phyloP scores from a whole-genome alignment of 2,888 invertebrate genomes.

The Epinotia ramella region DNA sequence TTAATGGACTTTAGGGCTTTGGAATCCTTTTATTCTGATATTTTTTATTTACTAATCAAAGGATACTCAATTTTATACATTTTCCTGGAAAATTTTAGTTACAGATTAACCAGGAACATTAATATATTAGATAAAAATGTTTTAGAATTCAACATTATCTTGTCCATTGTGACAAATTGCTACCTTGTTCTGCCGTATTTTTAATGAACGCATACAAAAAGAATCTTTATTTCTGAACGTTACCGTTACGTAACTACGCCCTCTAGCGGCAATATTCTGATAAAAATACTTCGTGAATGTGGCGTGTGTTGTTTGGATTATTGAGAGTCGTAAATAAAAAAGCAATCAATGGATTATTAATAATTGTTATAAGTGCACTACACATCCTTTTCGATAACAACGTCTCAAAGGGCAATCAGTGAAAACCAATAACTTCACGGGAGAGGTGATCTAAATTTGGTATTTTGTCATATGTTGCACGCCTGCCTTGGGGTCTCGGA shows the following conservation, averaged over 20 bases:
- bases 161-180: too few relatives aligned
- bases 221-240: slow-evolving; percentile 34
- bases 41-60: too few relatives aligned
- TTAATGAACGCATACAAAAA: slow-evolving; percentile 19
- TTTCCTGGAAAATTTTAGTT: too few relatives aligned
- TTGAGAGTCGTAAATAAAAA: slow-evolving; percentile 84
- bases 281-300: slow-evolving; percentile 83
- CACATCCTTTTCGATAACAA: slow-evolving; percentile 64
- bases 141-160: too few relatives aligned
- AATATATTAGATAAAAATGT: too few relatives aligned
- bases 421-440: slow-evolving; percentile 58
- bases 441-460: slow-evolving; percentile 68
- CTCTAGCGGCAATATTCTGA: slow-evolving; percentile 73
- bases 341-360: slow-evolving; percentile 69
- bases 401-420: slow-evolving; percentile 56
- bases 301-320: slow-evolving; percentile 85
- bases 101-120: too few relatives aligned
- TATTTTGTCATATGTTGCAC: slow-evolving; percentile 83
- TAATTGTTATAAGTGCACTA: slow-evolving; percentile 65
- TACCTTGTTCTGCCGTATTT: too few relatives aligned
- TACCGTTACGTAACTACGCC: slow-evolving; percentile 56
- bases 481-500: slow-evolving; percentile 81
- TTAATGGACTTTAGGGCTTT: too few relatives aligned
- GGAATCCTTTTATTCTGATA: too few relatives aligned
- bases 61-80: too few relatives aligned